These are phyloP conservation scores for Trichogramma pretiosum DNA, from an alignment of 1,140 invertebrate species.

Conservation along the genomic window DNA sequence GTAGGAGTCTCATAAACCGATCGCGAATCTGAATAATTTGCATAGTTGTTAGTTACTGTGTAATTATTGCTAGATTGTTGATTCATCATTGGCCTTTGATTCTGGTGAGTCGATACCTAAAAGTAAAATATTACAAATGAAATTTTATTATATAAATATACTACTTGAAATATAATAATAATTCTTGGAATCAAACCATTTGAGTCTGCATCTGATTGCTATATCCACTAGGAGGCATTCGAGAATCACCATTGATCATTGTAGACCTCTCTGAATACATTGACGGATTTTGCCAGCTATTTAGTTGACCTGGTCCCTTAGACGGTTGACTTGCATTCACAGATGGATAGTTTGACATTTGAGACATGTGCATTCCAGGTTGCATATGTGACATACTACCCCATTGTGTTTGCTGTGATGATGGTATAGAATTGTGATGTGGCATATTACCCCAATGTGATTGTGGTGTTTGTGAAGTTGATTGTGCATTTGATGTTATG, in stretches of 20 bases:
- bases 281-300: slow-evolving; percentile 4
- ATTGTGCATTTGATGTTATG: too few species aligned
- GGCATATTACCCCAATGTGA: slow-evolving; percentile 10
- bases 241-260: slow-evolving; percentile 10
- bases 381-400: slow-evolving; percentile 11
- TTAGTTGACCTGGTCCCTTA: not conserved
- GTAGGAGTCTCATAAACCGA: slow-evolving; percentile 2
- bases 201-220: not conserved
- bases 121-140: slow-evolving; percentile 2
- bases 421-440: too few species aligned
- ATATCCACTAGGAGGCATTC: slow-evolving; percentile 1
- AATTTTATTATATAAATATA: not conserved
- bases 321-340: not conserved
- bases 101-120: not conserved
- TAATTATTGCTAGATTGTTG: not conserved
- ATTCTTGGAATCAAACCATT: slow-evolving; percentile 4
- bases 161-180: not conserved
- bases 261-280: slow-evolving; percentile 9
- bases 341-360: not conserved
- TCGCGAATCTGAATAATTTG: slow-evolving; percentile 5
- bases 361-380: too few species aligned
- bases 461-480: slow-evolving; percentile 2
- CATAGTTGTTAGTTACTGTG: slow-evolving; percentile 1
- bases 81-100: slow-evolving; percentile 2
- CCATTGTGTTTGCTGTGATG: too few species aligned